phyloP scores from a whole-genome alignment of 2,888 invertebrate species.

The Eilema depressum region DNA sequence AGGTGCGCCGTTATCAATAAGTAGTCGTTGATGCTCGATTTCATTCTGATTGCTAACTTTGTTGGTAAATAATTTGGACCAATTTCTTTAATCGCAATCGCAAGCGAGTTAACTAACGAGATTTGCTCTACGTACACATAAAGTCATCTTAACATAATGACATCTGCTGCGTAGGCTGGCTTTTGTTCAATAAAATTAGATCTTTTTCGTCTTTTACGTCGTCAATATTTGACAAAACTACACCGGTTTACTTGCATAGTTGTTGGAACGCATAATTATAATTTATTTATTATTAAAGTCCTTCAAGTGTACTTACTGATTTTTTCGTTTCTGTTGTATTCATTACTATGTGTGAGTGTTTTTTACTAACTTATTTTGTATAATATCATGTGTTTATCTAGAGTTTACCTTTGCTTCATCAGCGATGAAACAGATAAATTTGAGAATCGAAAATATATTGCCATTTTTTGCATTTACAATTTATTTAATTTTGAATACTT shows the following conservation, averaged over 20 bases:
- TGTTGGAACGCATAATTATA: conserved; percentile 72
- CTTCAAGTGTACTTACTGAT: conserved; percentile 70
- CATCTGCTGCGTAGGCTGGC: conserved; percentile 27
- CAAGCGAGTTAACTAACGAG: conserved; percentile 29
- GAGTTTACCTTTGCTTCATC: conserved; percentile 63
- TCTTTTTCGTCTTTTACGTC: conserved; percentile 38
- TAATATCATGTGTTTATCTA: conserved; percentile 61
- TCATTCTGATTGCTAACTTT: conserved; percentile 35
- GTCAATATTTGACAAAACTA: conserved; percentile 33
- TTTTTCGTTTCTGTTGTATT: conserved; percentile 61
- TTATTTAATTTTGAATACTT: conserved; percentile 73
- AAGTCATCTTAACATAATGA: conserved; percentile 25
- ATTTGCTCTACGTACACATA: conserved; percentile 16
- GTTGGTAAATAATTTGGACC: conserved; percentile 41
- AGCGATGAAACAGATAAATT: conserved; percentile 60
- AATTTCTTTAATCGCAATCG: conserved; percentile 40
- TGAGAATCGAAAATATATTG: conserved; percentile 76
- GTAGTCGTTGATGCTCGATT: conserved; percentile 56
- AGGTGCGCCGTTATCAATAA: conserved; percentile 79
- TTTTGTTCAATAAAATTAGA: conserved; percentile 38
- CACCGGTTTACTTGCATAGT: conserved; percentile 71
- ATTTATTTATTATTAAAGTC: conserved; percentile 72
- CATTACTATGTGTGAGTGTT: conserved; percentile 70
- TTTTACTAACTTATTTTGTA: conserved; percentile 64
- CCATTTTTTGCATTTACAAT: conserved; percentile 86